phyloP scores from a whole-genome alignment of 37 sponge, comb jelly and placozoan species.

The Cladorhizidae sp. region DNA sequence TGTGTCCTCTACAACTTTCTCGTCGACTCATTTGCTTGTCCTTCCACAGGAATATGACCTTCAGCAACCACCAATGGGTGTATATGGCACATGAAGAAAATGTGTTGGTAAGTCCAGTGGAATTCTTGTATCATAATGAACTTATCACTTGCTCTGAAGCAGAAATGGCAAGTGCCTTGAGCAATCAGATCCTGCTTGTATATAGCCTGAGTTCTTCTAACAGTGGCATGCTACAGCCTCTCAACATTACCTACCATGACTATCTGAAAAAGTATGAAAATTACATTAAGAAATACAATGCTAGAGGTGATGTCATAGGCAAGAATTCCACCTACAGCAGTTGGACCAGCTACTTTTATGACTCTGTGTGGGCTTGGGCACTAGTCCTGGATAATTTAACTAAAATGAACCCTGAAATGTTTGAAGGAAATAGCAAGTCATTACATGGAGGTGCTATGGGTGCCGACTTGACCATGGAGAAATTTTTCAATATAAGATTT shows the following conservation, averaged over 20 bases:
- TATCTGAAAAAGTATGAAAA: neutral
- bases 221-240: neutral
- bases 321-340: neutral
- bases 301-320: neutral
- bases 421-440: neutral
- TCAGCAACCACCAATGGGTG: conserved; percentile 16
- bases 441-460: neutral
- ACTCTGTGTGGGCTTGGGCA: conserved; percentile 30
- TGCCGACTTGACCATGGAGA: neutral
- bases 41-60: neutral
- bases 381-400: conserved; percentile 12
- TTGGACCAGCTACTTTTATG: neutral
- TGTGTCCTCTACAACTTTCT: neutral
- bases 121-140: neutral
- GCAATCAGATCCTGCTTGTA: neutral
- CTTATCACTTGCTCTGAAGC: neutral
- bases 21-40: conserved; percentile 17
- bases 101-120: neutral
- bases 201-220: neutral
- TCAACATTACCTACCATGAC: conserved; percentile 2
- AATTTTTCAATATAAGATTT: neutral
- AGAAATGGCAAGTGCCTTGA: neutral
- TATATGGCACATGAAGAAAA: neutral
- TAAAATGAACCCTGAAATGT: neutral
- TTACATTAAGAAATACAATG: neutral